Base-by-base conservation (phyloP, 2,797 vertebrate genomes). In the Hafferia zeledoni region DNA sequence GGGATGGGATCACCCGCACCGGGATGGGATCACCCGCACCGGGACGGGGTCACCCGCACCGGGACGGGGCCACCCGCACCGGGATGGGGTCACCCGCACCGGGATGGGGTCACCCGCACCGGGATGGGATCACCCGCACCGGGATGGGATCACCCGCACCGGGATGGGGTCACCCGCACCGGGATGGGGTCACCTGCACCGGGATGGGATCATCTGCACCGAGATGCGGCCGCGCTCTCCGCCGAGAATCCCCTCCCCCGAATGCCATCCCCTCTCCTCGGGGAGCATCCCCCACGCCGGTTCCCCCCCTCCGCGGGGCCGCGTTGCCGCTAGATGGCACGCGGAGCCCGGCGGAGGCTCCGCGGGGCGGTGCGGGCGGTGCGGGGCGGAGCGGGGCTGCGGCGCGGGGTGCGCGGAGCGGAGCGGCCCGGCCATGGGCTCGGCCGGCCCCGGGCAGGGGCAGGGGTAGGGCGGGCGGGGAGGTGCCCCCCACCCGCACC, bases 261-360 rank as follows among this genome's bases (percentile, higher is more conserved):
- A 46, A 22, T 10, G 5, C 52, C 71, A 22, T 17, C 10, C 14
- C 17, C 25, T 11, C 24, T 5, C 16, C n/a, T 23, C 25, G 22
- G 44, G 52, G 59, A 12, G 22, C 37, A 46, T 60, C 47, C 24
- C 23, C 33, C 35, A 3, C 10, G 10, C 60, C 83, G 28, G 47
- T 2, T 2, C 2, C 31, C 28, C 63, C 39, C 53, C 63, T 18
- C 37, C 0, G n/a, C 46, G 43, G 59, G 67, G 39, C 61, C 35
- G 25, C 5, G 24, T 5, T 10, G 65, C 89, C 94, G 84, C 91
- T 88, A 95, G 94, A 50, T 91, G 93, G 93, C 93, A 69, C 10
- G 28, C 35, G 12, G 81, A 30, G 59, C 84, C 8, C 78, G 47
- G 87, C 87, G 78, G 83, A 64, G 83, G 23, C 39, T 74, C n/a